Base-by-base conservation (phyloP, 2,797 vertebrate species). In the Aratinga solstitialis region DNA sequence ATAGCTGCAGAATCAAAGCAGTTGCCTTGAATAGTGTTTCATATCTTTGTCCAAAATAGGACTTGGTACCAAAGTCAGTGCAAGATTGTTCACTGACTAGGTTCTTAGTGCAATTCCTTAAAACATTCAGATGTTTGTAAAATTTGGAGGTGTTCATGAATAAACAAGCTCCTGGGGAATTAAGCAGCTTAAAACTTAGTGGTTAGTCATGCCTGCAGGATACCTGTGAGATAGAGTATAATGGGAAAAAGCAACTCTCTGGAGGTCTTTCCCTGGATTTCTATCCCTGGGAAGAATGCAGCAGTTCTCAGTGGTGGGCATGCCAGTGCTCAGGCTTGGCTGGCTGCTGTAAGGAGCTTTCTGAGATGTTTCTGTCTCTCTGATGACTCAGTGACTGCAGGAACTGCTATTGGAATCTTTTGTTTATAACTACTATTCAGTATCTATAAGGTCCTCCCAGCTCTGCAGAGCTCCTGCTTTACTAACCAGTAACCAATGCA, bases 271-370 rank as follows among this genome's bases (percentile, higher is more conserved):
- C 1, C 7, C 12, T 47, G 63, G 63, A 72, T 13, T 32, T 69
- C 17, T 42, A 8, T 36, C 17, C n/a, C 12, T 56, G 50, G 42
- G 71, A 65, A 76, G 30, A 30, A 13, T 56, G 59, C 20, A 5
- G 6, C 42, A 2, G 19, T 5, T 56, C 13, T 68, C 43, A 54
- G 4, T 9, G 0, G 0, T 4, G 16, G 27, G 24, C 32, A 8
- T 5, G 12, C 0, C 38, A 21, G 61, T 34, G 42, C 58, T 81
- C 12, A 32, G 30, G 11, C 23, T 42, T 38, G 76, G 58, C 73
- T 68, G 34, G 26, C 30, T 0, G 2, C 63, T 82, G 9, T 40
- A 5, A 2, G 4, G 47, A 54, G 15, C 42, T 61, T 15, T 9
- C 53, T 20, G 77, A 73, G 65, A 4, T 2, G 36, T 26, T 51